These are phyloP conservation scores for Perccottus glenii DNA, from an alignment of 2,113 vertebrate genomes.

Conservation along the genomic window DNA sequence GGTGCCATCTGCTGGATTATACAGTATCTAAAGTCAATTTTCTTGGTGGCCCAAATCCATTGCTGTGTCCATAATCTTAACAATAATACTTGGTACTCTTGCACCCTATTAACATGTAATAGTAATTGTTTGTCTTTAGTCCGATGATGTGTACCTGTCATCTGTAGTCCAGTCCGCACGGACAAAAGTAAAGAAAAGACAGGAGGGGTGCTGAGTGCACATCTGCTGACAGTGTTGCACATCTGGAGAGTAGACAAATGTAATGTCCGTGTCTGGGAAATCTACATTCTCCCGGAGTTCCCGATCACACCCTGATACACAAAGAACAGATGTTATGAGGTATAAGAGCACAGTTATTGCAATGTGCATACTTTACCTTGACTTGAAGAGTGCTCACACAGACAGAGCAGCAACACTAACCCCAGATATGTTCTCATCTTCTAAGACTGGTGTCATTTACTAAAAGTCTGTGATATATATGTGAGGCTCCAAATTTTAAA, in stretches of 20 bases:
- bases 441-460: too few relatives aligned
- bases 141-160: constrained; percentile 48
- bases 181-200: constrained; percentile 65
- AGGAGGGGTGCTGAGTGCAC: constrained; percentile 64
- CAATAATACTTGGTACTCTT: too few relatives aligned
- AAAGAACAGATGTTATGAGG: background rate
- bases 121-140: background rate
- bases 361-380: constrained; percentile 44
- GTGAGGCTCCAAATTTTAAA: background rate
- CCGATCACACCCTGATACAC: constrained; percentile 40
- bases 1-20: too few relatives aligned
- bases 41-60: too few relatives aligned
- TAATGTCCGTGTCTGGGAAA: constrained; percentile 62
- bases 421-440: constrained; percentile 32
- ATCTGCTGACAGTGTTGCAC: constrained; percentile 62
- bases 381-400: constrained; percentile 26
- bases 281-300: constrained; percentile 42
- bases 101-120: too few relatives aligned
- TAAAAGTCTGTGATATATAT: background rate
- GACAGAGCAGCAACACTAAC: constrained; percentile 28
- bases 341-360: background rate
- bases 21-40: too few relatives aligned
- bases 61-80: too few relatives aligned
- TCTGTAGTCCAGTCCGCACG: constrained; percentile 48
- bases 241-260: constrained; percentile 46